Percentiles rank a stretch among this genome's conserved stretches.
These are phyloP conservation scores for Leptoteleia sp. DNA, from an alignment of 1,140 invertebrate genomes.

Conservation along the genomic window DNA sequence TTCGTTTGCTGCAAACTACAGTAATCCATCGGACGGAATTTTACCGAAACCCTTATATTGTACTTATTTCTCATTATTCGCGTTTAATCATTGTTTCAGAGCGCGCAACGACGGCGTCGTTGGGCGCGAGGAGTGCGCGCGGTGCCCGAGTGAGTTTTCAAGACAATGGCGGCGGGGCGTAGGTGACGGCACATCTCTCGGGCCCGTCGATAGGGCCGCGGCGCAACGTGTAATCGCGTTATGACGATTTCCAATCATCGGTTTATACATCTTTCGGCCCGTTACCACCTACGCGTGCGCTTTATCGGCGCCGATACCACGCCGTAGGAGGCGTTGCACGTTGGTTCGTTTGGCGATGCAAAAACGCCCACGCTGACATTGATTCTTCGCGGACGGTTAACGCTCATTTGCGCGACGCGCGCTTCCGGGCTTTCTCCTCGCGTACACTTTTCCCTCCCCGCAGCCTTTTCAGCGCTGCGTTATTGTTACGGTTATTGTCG, in stretches of 20 bases:
- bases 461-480: background rate
- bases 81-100: too few species aligned
- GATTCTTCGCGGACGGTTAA: constrained; percentile 63
- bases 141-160: constrained; percentile 23
- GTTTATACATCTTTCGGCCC: constrained; percentile 60
- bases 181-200: constrained; percentile 50
- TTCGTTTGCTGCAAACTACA: too few species aligned
- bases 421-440: constrained; percentile 66
- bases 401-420: constrained; percentile 61
- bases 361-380: constrained; percentile 68
- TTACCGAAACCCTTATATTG: too few species aligned
- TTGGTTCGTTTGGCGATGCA: constrained; percentile 61
- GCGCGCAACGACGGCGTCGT: too few species aligned
- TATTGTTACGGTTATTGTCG: background rate
- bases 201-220: constrained; percentile 44
- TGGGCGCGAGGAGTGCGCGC: background rate
- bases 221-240: constrained; percentile 63
- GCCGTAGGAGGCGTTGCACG: constrained; percentile 61
- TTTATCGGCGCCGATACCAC: constrained; percentile 61
- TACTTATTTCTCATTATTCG: too few species aligned
- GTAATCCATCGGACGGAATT: too few species aligned
- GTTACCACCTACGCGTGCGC: constrained; percentile 60
- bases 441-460: constrained; percentile 11
- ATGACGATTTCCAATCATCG: constrained; percentile 68
- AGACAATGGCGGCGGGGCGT: constrained; percentile 34